Base-by-base conservation (phyloP, 2,888 invertebrate genomes). In the Acleris laterana region DNA sequence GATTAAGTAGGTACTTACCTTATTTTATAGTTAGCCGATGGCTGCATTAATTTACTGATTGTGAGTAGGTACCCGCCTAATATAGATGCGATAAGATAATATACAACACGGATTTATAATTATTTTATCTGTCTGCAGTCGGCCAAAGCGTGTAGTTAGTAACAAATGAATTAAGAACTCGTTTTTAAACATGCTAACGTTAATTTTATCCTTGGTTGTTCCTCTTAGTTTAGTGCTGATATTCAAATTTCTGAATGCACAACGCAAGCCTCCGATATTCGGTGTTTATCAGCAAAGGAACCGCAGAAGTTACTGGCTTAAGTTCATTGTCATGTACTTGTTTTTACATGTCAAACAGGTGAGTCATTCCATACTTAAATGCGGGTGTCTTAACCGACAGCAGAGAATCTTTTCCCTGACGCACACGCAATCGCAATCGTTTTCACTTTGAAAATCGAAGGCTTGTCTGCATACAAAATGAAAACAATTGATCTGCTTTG, bases 211-310 rank as follows among this genome's bases (percentile, higher is more conserved):
- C 2, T 56, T 82, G n/a, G 60, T 83, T 56, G 79, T 89, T 61
- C 53, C 72, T 65, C 42, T 77, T 1, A 60, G 70, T 48, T 69
- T 90, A 51, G 83, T 90, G 19, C 32, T 86, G 28, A 52, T 84
- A 64, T 87, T 90, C 73, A 82, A 79, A 59, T 83, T 83, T 71
- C 63, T 90, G 58, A 91, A 91, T 77, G 80, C 76, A 58, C 81
- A 79, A 57, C 73, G 77, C 28, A 87, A 82, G 48, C 84, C 87
- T 0, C 85, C 93, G 0, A 83, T 93, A 67, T 87, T 91, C 46
- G 94, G 94, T 62, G 81, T 94, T 50, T 95, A 94, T 75, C 92
- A 88, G 65, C 87, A 91, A 73, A 82, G 80, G 49, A 92, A 92
- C 73, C 93, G 92, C 71, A 87, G 25, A 25, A 25, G 84, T 62